Evolutionary conservation across 2,797 vertebrate species (phyloP), one percentile per base, ranked within the genome.

Genomic region (Apodemus agrarius): DNA sequence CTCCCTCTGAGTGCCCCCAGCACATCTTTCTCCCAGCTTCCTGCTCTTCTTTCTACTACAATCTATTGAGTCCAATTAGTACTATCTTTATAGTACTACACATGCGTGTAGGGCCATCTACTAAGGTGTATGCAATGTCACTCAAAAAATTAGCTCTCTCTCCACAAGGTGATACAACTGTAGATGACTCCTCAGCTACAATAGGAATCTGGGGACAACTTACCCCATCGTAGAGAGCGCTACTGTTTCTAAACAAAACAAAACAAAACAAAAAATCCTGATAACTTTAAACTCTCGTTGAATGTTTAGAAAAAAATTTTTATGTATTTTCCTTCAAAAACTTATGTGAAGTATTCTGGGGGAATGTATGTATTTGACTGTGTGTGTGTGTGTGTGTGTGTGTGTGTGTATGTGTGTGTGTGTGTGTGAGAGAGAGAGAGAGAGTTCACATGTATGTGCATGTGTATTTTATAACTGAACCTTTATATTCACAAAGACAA

Each of bases 381-480:
- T 6, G 11, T 34, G 11, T 89, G 2, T 75, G 4, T 89, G 1
- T 46, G 6, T 93, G 17, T 61, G 0, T 17, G 4, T 26, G 9
- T 11, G 3, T 57, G 8, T 78, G 3, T 29, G 16, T 52, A 3
- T 54, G 8, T 34, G 5, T 89, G 2, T 75, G 3, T 49, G 29
- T 34, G 9, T 40, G 2, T 67, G 14, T 40, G 13, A 43, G n/a
- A n/a, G n/a, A n/a, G n/a, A n/a, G n/a, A n/a, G n/a, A n/a, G n/a
- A n/a, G 74, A 29, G 24, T 63, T 40, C 13, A 83, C 37, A 12
- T 31, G 16, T 75, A 7, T 79, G 22, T 59, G 21, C 26, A 57
- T 29, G 65, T 29, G 21, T 26, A 14, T 24, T 59, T 96, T 43
- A 26, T 31, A 83, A 88, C 91, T 40, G 82, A 93, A 95, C 95